phyloP scores from a whole-genome alignment of 2,113 vertebrate genomes.

The Ibidorhyncha struthersii region DNA sequence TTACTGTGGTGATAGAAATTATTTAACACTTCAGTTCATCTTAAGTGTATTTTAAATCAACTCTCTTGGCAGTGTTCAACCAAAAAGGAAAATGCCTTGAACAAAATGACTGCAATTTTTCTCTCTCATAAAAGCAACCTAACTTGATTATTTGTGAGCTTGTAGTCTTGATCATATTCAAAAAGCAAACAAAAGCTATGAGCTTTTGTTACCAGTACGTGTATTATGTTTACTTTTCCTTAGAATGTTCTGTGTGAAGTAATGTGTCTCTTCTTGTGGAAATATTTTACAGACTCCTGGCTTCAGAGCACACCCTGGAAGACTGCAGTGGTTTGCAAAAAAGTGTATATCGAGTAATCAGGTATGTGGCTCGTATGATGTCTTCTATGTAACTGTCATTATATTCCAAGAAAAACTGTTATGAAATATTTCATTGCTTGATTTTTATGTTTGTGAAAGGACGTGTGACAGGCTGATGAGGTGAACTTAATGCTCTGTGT shows the following conservation, averaged over 20 bases:
- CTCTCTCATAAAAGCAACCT: not conserved
- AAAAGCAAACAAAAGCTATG: not conserved
- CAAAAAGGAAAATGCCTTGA: not conserved
- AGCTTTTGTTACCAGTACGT: not conserved
- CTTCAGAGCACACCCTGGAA: slow-evolving; percentile 82
- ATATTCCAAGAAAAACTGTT: not conserved
- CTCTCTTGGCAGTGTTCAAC: not conserved
- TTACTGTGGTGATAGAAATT: not conserved
- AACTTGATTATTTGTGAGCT: not conserved
- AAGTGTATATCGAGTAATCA: slow-evolving; percentile 81
- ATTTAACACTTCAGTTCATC: not conserved
- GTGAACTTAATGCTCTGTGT: slow-evolving; percentile 7
- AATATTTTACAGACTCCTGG: slow-evolving; percentile 87
- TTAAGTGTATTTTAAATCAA: not conserved
- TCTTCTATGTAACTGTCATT: not conserved
- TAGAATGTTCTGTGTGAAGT: not conserved
- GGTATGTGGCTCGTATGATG: slow-evolving; percentile 62
- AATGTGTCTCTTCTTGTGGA: not conserved
- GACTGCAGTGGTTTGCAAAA: slow-evolving; percentile 88
- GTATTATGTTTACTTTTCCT: not conserved
- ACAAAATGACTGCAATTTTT: not conserved
- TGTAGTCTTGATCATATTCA: not conserved
- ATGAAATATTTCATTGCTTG: not conserved
- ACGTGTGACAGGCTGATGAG: not conserved
- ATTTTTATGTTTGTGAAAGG: slow-evolving; percentile 18